A percentile compares a stretch with the other conserved stretches of the same genome.
Evolutionary conservation across 2,797 vertebrate genomes (phyloP).

Genomic region (Malacoraja senta): DNA sequence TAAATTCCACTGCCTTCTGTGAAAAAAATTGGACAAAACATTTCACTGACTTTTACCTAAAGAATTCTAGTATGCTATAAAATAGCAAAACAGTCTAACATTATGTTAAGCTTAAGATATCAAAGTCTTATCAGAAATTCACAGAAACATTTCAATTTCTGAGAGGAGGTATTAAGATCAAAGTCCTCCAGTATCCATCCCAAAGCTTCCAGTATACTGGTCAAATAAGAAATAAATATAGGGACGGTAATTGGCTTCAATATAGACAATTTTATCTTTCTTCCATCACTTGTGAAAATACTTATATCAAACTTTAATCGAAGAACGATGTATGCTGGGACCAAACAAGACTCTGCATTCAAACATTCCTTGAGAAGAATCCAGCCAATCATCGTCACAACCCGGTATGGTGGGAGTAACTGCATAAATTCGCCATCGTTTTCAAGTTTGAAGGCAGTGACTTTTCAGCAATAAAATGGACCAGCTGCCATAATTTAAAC

Average conservation of each 20-base stretch:
- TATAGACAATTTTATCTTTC: not conserved
- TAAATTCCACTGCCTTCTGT: not conserved
- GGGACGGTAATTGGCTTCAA: not conserved
- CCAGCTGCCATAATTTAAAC: not conserved
- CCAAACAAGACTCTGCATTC: not conserved
- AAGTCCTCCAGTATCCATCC: not conserved
- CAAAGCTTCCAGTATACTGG: not conserved
- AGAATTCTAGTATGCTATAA: not conserved
- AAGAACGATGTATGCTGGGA: not conserved
- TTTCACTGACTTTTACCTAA: not conserved
- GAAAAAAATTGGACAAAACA: not conserved
- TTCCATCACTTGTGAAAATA: not conserved
- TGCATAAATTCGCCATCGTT: not conserved
- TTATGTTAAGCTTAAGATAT: not conserved
- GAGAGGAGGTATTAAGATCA: not conserved
- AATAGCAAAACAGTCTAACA: not conserved
- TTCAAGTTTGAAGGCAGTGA: not conserved
- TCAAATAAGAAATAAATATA: not conserved
- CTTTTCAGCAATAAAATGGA: not conserved
- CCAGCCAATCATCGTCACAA: not conserved
- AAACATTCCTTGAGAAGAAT: not conserved
- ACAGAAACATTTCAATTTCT: not conserved
- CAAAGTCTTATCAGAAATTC: not conserved
- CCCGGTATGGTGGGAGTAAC: not conserved
- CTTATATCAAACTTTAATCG: not conserved